phyloP scores from a whole-genome alignment of 2,797 vertebrate genomes.

The Moxostoma hubbsi region DNA sequence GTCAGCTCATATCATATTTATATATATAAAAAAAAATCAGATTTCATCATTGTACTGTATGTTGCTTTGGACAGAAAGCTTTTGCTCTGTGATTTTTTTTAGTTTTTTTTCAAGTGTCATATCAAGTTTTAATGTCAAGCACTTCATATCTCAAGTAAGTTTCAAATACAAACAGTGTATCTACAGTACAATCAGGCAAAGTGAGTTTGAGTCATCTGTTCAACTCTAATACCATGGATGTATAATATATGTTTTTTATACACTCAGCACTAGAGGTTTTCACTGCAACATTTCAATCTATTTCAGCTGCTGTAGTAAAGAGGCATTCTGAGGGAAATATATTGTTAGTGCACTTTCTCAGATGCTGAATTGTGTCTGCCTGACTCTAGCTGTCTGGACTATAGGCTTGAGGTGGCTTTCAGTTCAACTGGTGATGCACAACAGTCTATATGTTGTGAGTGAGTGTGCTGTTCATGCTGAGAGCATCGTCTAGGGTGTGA shows the following conservation, averaged over 20 bases:
- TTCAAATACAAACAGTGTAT: neutral
- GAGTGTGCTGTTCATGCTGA: neutral
- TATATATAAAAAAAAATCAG: no score
- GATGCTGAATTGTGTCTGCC: slow-evolving; percentile 19
- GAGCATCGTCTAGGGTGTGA: neutral
- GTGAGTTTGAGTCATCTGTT: neutral
- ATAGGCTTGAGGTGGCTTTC: slow-evolving; percentile 10
- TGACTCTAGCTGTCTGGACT: slow-evolving; percentile 22
- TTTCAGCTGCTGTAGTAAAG: slow-evolving; percentile 38
- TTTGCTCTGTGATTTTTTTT: no score
- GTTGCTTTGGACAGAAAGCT: no score
- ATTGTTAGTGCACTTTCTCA: slow-evolving; percentile 38
- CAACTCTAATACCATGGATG: slow-evolving; percentile 15
- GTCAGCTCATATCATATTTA: no score
- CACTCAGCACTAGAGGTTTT: slow-evolving; percentile 27
- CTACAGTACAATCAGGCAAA: neutral
- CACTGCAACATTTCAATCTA: slow-evolving; percentile 37
- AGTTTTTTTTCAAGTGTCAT: neutral
- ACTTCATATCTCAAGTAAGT: neutral
- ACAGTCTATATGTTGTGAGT: slow-evolving; percentile 17
- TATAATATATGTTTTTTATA: slow-evolving; percentile 33
- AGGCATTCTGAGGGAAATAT: slow-evolving; percentile 19
- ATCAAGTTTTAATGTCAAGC: neutral
- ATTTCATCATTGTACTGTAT: no score
- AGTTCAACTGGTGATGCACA: slow-evolving; percentile 30